These are phyloP conservation scores for Apeira syringaria DNA, from an alignment of 2,888 invertebrate species.

Conservation along the genomic window DNA sequence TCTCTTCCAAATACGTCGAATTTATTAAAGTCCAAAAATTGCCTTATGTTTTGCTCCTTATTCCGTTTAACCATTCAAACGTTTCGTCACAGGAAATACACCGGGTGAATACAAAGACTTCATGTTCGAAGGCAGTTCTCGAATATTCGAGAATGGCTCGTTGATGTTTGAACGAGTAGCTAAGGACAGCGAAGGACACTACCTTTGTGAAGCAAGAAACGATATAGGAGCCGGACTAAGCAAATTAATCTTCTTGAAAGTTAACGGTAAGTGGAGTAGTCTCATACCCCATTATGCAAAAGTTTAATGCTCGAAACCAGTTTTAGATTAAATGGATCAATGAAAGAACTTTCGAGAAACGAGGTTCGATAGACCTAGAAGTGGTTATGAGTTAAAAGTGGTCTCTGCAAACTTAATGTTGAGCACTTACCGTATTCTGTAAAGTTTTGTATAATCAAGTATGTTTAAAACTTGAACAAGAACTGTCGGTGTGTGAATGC, in stretches of 20 bases:
- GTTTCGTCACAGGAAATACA: conserved; percentile 74
- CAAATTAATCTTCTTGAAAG: conserved; percentile 95
- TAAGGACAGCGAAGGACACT: conserved; percentile 95
- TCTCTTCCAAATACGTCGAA: conserved; percentile 14
- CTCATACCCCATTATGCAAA: background rate
- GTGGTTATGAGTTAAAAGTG: conserved; percentile 3
- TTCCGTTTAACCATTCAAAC: conserved; percentile 20
- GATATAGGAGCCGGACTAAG: conserved; percentile 95
- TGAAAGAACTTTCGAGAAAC: conserved; percentile 9
- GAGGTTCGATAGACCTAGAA: conserved; percentile 4
- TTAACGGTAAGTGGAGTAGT: conserved; percentile 93
- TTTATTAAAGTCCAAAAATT: conserved; percentile 18
- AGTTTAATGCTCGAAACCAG: conserved; percentile 2
- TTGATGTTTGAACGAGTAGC: conserved; percentile 92
- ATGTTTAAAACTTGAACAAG: too few relatives aligned
- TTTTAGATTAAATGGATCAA: conserved; percentile 4
- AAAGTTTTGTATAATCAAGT: too few relatives aligned
- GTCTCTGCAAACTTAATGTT: conserved; percentile 1
- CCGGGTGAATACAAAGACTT: conserved; percentile 93
- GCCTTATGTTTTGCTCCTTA: conserved; percentile 9
- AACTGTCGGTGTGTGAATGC: background rate
- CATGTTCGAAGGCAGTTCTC: conserved; percentile 90
- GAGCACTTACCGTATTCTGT: background rate
- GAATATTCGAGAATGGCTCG: conserved; percentile 92
- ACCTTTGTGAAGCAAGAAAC: conserved; percentile 96